Evolutionary conservation across 2,888 invertebrate species (phyloP), one percentile per base, ranked within the genome.

Genomic region (Caenorhabditis doughertyi): DNA sequence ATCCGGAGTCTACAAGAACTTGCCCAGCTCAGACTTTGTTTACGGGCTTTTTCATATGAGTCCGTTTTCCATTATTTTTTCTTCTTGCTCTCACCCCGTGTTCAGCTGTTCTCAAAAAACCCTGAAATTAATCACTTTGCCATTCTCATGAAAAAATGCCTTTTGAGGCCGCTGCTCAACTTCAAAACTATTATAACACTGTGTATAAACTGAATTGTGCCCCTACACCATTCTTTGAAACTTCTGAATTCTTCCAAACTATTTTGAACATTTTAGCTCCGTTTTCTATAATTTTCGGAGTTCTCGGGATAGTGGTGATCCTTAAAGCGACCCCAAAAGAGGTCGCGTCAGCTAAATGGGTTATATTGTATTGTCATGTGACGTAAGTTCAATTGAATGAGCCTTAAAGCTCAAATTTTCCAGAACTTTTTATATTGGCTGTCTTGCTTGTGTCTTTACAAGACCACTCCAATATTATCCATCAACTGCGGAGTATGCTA

Each of bases 351-450:
- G 39, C 51, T 25, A 23, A 51, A 13, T 51, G 51, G 51, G 23
- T 51, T 25, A 51, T 25, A 0, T 51, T 51, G 13, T 23, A 60
- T 60, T 60, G 16, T 5, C 60, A 60, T 60, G 2, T 60, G 9
- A 21, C 60, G 60, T 60, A 9, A 25, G 60, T 25, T 47, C 16
- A 39, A 39, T 8, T 18, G 44, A 42, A 4, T n/a, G 44, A n/a
- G 7, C 3, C 3, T 47, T 18, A 3, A 47, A 47, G 3, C 3
- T 3, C 42, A 11, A 13, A 16, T 42, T 3, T 47, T 51, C 13
- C 51, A 51, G 51, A 51, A 51, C 51, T 3, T 51, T 51, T 8
- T 21, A 11, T 25, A 51, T 51, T 4, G 51, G 13, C 25, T 2
- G 51, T 51, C 25, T 9, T 51, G 9, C 23, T 25, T 51, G 4